Evolutionary conservation across 2,113 vertebrate genomes (phyloP).

Genomic region (Pteruthius melanotis): DNA sequence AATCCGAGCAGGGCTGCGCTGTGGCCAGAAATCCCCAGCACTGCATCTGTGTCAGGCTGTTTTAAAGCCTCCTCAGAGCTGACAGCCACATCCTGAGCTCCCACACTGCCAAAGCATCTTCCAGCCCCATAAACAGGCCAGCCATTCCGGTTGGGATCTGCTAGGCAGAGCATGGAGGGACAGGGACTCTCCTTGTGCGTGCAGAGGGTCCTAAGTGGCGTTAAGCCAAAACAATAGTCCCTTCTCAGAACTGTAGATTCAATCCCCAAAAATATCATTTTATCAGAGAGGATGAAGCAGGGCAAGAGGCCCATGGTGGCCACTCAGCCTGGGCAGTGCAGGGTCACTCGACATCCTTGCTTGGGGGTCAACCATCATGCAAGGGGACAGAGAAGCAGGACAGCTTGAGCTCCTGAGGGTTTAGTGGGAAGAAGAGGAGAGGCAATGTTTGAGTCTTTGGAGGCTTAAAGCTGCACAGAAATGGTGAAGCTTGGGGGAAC

Average conservation of each 20-base stretch:
- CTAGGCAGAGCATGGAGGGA: not conserved
- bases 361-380: not conserved
- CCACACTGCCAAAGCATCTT: not conserved
- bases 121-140: not conserved
- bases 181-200: not conserved
- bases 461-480: not conserved
- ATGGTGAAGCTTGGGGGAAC: not conserved
- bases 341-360: not conserved
- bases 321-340: fast-evolving
- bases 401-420: not conserved
- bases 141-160: not conserved
- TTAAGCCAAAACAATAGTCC: not conserved
- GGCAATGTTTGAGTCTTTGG: not conserved
- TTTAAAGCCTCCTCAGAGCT: not conserved
- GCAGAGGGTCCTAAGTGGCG: not conserved
- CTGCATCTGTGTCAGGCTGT: not conserved
- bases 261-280: not conserved
- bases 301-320: not conserved
- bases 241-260: not conserved
- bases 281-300: not conserved
- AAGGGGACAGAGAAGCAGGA: not conserved
- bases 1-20: not conserved
- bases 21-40: not conserved
- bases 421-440: not conserved
- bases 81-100: not conserved